These are phyloP conservation scores for Xanthostigma xanthostigma DNA, from an alignment of 2,888 invertebrate species.

Conservation along the genomic window DNA sequence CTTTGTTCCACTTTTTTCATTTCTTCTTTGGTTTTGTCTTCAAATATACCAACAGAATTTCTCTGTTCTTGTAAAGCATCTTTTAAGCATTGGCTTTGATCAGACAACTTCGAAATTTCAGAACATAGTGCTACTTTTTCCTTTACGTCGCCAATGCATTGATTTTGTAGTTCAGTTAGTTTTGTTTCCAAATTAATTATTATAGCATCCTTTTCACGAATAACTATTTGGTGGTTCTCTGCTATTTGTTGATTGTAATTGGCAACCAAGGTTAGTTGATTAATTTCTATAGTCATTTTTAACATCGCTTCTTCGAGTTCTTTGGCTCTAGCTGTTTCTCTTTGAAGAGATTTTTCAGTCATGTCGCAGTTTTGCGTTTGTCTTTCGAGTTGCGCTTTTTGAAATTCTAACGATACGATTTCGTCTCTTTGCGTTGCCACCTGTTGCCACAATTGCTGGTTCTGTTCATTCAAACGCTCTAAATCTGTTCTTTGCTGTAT, in stretches of 20 bases:
- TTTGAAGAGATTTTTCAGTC: not conserved
- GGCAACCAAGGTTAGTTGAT: not conserved
- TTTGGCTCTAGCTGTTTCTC: not conserved
- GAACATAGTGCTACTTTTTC: not conserved
- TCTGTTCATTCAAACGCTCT: not conserved
- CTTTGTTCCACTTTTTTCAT: not conserved
- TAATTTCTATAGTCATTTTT: not conserved
- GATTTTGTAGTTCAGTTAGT: not conserved
- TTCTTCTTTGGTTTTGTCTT: not conserved
- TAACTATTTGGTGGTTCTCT: not conserved
- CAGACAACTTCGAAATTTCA: not conserved
- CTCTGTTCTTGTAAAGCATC: not conserved
- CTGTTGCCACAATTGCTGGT: no score
- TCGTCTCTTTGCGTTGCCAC: not conserved
- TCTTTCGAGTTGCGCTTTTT: not conserved
- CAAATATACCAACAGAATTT: not conserved
- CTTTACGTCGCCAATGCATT: not conserved
- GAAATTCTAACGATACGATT: not conserved
- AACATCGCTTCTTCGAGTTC: not conserved
- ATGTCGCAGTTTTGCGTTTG: not conserved
- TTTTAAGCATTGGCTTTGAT: not conserved
- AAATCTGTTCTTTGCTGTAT: not conserved
- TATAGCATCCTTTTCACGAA: not conserved
- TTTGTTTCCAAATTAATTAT: not conserved
- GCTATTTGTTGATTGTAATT: not conserved